Conservation (phyloP, 2,113 vertebrate genomes). For the Oryzias javanicus region DNA sequence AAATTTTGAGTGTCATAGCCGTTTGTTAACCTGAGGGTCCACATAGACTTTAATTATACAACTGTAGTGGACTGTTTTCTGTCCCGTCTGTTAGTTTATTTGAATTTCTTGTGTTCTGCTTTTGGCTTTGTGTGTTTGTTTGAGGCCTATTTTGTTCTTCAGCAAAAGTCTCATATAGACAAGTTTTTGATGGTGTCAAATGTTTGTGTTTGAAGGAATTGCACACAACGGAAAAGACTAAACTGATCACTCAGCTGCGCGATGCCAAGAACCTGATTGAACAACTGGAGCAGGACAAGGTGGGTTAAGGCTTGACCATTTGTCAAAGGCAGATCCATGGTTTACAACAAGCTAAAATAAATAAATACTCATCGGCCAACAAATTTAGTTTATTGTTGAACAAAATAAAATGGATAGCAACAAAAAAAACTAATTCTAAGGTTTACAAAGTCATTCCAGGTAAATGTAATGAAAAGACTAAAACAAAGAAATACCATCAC, state of each 20-base stretch:
- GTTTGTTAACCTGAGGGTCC: slow-evolving; percentile 22
- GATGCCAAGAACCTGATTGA: slow-evolving; percentile 97
- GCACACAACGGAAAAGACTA: slow-evolving; percentile 93
- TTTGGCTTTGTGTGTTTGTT: slow-evolving; percentile 41
- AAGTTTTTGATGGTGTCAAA: slow-evolving; percentile 7
- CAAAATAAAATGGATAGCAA: too few relatives aligned
- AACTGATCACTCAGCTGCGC: slow-evolving; percentile 91
- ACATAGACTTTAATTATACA: slow-evolving; percentile 32
- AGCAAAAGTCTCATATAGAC: slow-evolving; percentile 30
- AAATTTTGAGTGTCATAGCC: slow-evolving; percentile 33
- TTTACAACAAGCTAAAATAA: too few relatives aligned
- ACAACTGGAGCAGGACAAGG: slow-evolving; percentile 98
- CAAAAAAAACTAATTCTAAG: too few relatives aligned
- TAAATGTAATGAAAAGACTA: too few relatives aligned
- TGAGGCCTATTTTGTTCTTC: slow-evolving; percentile 58
- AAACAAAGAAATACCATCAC: too few relatives aligned
- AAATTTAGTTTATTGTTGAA: too few relatives aligned
- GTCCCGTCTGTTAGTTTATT: too few relatives aligned
- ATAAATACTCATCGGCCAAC: too few relatives aligned
- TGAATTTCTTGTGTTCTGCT: neutral
- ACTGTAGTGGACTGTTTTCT: slow-evolving; percentile 29
- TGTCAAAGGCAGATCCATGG: too few relatives aligned
- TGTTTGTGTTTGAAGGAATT: slow-evolving; percentile 82
- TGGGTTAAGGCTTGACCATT: slow-evolving; percentile 43
- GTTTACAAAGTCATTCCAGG: too few relatives aligned